Base-by-base conservation (phyloP, 2,797 vertebrate genomes). In the Crocodylus rhombifer region DNA sequence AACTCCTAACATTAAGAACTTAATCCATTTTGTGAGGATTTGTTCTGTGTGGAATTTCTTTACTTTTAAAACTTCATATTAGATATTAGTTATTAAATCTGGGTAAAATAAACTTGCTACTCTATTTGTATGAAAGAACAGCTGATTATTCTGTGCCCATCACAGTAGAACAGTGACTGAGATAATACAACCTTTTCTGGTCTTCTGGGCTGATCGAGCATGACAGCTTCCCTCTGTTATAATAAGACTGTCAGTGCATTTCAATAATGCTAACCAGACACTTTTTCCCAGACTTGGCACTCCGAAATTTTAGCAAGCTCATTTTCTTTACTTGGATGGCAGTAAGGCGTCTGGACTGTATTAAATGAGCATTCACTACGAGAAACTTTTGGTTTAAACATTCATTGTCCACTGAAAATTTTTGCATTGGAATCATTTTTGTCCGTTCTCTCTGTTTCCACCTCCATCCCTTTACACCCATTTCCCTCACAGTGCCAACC, bases 21-120 rank as follows among this genome's bases (percentile, higher is more conserved):
- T 96, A 87, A 96, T 89, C 96, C 95, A 96, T 86, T 82, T 93
- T 89, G 88, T 89, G 91, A 81, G 87, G 86, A 78, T 90, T 55
- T 69, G 57, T 69, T 84, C 64, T 81, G 51, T 62, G 8, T 83
- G 76, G 63, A 90, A 78, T 91, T 82, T 60, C 23, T 88, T 63
- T 36, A 36, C 87, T 84, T 73, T 80, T 7, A 74, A 76, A 51
- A 65, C 67, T 65, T 7, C 21, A 63, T 33, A 42, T 55, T 78
- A 82, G 62, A 42, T 73, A 76, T 61, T 64, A 42, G 51, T 87
- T 55, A 23, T 61, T 61, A 82, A 62, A 80, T 60, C 73, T 55
- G 58, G 64, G 62, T 58, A 58, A 30, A 76, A n/a, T 14, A 28
- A 28, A 7, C 30, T 64, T 87, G 20, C 33, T 82, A 55, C 36